These are phyloP conservation scores for Anaspis maculata DNA, from an alignment of 2,888 invertebrate genomes.

Conservation along the genomic window DNA sequence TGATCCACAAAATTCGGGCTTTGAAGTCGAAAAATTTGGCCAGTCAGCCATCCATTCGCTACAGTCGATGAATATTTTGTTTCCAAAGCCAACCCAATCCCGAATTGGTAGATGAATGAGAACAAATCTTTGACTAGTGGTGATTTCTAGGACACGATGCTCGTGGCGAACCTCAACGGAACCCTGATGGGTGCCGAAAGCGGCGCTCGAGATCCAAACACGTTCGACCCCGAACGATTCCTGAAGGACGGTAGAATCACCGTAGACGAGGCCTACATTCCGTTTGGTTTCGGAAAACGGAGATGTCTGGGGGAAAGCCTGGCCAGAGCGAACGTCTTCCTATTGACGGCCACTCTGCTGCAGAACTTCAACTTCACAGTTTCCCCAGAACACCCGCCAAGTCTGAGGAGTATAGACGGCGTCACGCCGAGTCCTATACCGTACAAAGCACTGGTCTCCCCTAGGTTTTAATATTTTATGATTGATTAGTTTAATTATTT, in stretches of 20 bases:
- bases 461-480: no score
- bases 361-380: constrained; percentile 64
- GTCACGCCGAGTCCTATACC: constrained; percentile 70
- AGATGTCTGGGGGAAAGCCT: constrained; percentile 77
- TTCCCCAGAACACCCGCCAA: constrained; percentile 58
- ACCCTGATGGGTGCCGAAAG: constrained; percentile 58
- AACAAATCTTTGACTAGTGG: no score
- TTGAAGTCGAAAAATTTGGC: no score
- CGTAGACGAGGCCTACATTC: constrained; percentile 62
- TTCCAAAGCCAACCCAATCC: no score
- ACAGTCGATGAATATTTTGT: no score
- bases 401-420: constrained; percentile 63
- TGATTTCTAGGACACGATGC: constrained; percentile 64
- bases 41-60: no score
- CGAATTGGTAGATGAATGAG: no score
- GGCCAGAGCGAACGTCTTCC: constrained; percentile 69
- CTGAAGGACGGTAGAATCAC: constrained; percentile 50
- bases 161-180: constrained; percentile 66
- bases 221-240: constrained; percentile 70
- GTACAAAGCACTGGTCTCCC: constrained; percentile 54
- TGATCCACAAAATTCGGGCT: neutral
- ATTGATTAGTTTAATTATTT: neutral
- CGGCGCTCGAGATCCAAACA: constrained; percentile 59
- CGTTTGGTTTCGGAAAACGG: constrained; percentile 71
- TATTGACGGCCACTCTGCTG: constrained; percentile 64